Percentiles rank a stretch among this genome's conserved stretches.
phyloP scores from a whole-genome alignment of 2,888 invertebrate genomes.

The Cantharis nigra region DNA sequence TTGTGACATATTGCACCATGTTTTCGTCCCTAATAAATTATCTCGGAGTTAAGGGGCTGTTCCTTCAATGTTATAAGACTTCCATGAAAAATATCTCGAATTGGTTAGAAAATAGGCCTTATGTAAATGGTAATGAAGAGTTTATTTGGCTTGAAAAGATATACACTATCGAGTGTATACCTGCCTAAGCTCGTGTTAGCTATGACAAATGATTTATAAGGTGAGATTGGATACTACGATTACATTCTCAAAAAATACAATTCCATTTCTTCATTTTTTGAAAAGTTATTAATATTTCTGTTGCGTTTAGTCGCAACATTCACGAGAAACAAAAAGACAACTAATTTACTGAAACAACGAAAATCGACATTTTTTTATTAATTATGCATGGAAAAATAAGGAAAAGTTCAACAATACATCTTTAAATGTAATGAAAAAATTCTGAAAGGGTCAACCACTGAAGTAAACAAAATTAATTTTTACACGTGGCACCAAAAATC shows the following conservation, averaged over 20 bases:
- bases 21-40: slow-evolving; percentile 48
- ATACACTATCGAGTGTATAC: slow-evolving; percentile 39
- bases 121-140: slow-evolving; percentile 35
- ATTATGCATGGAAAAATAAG: background rate
- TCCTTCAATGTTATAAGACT: slow-evolving; percentile 32
- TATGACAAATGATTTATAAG: slow-evolving; percentile 50
- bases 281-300: background rate
- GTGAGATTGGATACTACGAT: slow-evolving; percentile 47
- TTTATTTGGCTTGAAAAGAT: slow-evolving; percentile 33
- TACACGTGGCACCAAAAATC: slow-evolving; percentile 18
- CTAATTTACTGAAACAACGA: background rate
- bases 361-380: background rate
- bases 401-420: background rate
- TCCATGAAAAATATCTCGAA: slow-evolving; percentile 35
- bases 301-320: background rate
- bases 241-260: slow-evolving; percentile 44
- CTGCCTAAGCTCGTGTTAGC: slow-evolving; percentile 48
- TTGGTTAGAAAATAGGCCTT: slow-evolving; percentile 36
- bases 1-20: slow-evolving; percentile 53
- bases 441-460: background rate
- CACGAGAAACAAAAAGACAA: background rate
- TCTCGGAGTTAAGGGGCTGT: slow-evolving; percentile 47
- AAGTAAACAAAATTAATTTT: background rate
- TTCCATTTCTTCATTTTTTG: slow-evolving; percentile 8
- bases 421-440: background rate